phyloP scores from a whole-genome alignment of 23 tunicate genomes.

The Trididemnum miniatum region DNA sequence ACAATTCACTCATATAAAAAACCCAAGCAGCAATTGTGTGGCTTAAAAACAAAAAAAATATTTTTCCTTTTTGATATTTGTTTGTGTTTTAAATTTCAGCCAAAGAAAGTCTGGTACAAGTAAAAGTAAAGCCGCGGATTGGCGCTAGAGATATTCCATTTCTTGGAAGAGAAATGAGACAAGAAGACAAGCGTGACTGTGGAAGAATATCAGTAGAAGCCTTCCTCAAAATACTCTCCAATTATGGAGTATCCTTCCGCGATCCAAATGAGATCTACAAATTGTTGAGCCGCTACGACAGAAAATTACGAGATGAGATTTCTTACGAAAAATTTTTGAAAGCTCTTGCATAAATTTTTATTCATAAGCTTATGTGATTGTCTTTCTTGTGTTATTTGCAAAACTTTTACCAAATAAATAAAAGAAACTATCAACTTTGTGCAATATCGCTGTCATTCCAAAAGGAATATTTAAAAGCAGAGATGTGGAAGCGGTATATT shows the following conservation, averaged over 20 bases:
- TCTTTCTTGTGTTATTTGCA: too few relatives aligned
- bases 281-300: slow-evolving; percentile 73
- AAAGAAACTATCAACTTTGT: too few relatives aligned
- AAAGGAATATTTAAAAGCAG: too few relatives aligned
- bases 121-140: slow-evolving; percentile 21
- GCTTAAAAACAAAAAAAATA: too few relatives aligned
- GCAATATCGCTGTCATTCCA: too few relatives aligned
- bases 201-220: slow-evolving; percentile 83
- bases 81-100: slow-evolving; percentile 2
- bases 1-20: slow-evolving; percentile 12
- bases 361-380: background rate
- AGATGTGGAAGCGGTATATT: too few relatives aligned
- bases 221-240: slow-evolving; percentile 45
- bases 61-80: background rate
- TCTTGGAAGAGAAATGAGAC: slow-evolving; percentile 62
- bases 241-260: slow-evolving; percentile 69
- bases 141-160: slow-evolving; percentile 61
- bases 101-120: slow-evolving; percentile 20
- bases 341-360: slow-evolving; percentile 40
- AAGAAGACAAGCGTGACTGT: slow-evolving; percentile 44
- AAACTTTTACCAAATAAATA: too few relatives aligned
- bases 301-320: slow-evolving; percentile 65
- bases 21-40: too few relatives aligned
- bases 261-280: slow-evolving; percentile 81
- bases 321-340: slow-evolving; percentile 78